A percentile compares a stretch with the other conserved stretches of the same genome.
Evolutionary conservation across 2,113 vertebrate species (phyloP).

Genomic region (Alligator mississippiensis): DNA sequence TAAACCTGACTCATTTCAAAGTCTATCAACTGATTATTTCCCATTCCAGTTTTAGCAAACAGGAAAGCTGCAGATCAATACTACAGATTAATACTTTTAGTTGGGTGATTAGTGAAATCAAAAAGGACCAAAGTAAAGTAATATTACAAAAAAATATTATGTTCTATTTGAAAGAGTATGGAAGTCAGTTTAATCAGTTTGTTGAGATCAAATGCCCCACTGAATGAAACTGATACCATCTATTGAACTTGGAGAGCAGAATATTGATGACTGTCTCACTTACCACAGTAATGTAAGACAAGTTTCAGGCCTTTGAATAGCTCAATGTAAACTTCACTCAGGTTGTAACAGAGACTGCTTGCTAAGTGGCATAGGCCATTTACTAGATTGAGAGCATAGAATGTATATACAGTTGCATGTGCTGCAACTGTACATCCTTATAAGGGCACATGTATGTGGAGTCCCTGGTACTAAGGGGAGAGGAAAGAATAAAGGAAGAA

Average conservation of each 20-base stretch:
- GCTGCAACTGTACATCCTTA: no score
- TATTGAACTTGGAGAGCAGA: neutral
- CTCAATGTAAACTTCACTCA: neutral
- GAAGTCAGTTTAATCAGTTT: neutral
- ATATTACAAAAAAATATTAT: neutral
- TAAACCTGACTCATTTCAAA: neutral
- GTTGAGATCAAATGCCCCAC: neutral
- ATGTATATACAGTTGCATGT: neutral
- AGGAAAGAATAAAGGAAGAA: no score
- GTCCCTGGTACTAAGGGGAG: no score
- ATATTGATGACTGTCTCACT: accelerated
- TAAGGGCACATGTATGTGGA: no score
- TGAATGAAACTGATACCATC: constrained; percentile 15
- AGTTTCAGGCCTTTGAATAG: accelerated
- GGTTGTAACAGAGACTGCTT: neutral
- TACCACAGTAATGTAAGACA: neutral
- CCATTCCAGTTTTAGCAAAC: no score
- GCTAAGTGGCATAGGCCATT: neutral
- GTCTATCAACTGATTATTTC: neutral
- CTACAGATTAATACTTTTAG: no score
- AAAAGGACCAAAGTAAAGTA: neutral
- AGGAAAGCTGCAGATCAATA: neutral
- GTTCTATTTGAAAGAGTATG: neutral
- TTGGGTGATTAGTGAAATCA: neutral
- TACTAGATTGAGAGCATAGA: accelerated